phyloP scores from a whole-genome alignment of 1,140 invertebrate species.

The Wasmannia auropunctata region DNA sequence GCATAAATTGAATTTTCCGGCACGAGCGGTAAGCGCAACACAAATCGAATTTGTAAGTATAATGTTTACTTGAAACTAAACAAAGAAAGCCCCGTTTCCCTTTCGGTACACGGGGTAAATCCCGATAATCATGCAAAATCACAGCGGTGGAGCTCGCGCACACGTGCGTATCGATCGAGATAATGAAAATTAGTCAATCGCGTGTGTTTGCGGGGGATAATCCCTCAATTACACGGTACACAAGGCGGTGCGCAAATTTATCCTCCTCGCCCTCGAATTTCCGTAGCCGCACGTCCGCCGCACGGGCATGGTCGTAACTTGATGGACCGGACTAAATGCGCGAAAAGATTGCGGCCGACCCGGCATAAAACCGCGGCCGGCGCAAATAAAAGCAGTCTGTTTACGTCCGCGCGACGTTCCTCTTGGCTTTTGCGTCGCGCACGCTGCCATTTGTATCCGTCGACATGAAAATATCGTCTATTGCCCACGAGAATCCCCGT shows the following conservation, averaged over 20 bases:
- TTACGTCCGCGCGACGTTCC: not conserved
- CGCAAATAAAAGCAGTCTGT: not conserved
- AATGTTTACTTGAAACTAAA: not conserved
- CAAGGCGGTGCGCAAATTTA: conserved; percentile 14
- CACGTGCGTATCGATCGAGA: not conserved
- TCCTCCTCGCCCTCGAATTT: conserved; percentile 29
- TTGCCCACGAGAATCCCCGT: not conserved
- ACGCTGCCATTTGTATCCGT: not conserved
- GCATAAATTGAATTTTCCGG: not conserved
- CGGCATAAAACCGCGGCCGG: too few species aligned
- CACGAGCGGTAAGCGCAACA: not conserved
- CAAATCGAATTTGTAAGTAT: not conserved
- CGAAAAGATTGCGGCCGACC: not conserved
- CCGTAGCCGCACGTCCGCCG: not conserved
- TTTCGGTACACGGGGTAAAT: not conserved
- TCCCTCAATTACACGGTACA: conserved; percentile 14
- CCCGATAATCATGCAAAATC: not conserved
- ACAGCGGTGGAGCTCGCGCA: not conserved
- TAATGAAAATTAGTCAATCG: conserved; percentile 57
- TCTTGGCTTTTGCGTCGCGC: not conserved
- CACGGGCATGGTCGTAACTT: not conserved
- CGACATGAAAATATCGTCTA: conserved; percentile 24
- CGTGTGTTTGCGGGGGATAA: conserved; percentile 10
- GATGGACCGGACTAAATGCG: not conserved
- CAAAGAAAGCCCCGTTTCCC: not conserved